Conservation (phyloP, 2,888 invertebrate species). For the Conchocele bisecta region DNA sequence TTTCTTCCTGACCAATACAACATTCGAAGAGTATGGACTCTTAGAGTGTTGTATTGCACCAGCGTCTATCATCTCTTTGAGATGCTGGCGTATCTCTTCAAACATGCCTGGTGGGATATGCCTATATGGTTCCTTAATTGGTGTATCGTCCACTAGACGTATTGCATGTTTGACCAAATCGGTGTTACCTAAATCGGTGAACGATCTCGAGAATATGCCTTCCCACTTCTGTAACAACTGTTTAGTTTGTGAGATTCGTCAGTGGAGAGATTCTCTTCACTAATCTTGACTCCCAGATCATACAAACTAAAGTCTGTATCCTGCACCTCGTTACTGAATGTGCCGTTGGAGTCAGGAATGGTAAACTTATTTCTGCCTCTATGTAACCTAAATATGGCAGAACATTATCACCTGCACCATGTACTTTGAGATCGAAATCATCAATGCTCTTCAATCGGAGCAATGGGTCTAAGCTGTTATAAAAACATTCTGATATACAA, state of each 20-base stretch:
- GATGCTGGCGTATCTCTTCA: conserved; percentile 38
- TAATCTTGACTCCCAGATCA: conserved; percentile 2
- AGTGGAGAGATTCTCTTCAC: not conserved
- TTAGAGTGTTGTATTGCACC: conserved; percentile 24
- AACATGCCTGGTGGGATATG: conserved; percentile 27
- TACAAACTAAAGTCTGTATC: too few species aligned
- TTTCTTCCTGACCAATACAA: conserved; percentile 26
- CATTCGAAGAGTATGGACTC: conserved; percentile 23
- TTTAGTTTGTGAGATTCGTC: not conserved
- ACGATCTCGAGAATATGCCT: conserved; percentile 10
- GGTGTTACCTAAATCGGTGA: conserved; percentile 18
- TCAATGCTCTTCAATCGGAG: not conserved
- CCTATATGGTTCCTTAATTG: conserved; percentile 29
- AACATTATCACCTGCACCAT: not conserved
- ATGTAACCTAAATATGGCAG: not conserved
- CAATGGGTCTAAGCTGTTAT: not conserved
- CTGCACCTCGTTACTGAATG: not conserved
- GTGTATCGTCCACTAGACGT: conserved; percentile 20
- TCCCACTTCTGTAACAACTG: conserved; percentile 15
- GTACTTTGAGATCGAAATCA: not conserved
- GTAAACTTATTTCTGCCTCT: not conserved
- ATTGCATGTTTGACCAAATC: conserved; percentile 37
- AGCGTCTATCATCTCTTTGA: conserved; percentile 31
- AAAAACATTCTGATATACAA: not conserved
- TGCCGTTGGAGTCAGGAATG: not conserved